These are phyloP conservation scores for Peromyscus maniculatus DNA, from an alignment of 2,113 vertebrate species.

Conservation along the genomic window DNA sequence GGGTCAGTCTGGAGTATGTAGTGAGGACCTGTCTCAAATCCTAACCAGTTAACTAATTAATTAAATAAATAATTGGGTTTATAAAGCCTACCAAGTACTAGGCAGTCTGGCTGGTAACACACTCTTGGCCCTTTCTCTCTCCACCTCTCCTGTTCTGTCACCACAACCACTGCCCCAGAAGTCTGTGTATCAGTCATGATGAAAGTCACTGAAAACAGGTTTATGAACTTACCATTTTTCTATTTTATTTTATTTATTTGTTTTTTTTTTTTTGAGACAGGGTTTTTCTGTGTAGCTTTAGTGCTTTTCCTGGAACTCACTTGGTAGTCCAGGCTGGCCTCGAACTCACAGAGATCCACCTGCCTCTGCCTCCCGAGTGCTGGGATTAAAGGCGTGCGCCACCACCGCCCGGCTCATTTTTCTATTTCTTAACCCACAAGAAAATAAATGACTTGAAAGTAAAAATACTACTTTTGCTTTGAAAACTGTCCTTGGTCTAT, in stretches of 20 bases:
- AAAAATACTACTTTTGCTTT: slow-evolving; percentile 35
- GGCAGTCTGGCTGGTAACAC: neutral
- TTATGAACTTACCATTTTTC: neutral
- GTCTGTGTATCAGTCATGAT: neutral
- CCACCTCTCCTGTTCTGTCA: too few relatives aligned
- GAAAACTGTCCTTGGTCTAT: slow-evolving; percentile 40
- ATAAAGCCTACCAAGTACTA: neutral
- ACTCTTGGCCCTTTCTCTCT: neutral
- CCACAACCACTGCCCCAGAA: neutral
- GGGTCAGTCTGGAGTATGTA: neutral
- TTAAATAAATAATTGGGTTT: neutral
- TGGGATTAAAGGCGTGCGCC: too few relatives aligned
- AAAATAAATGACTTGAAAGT: slow-evolving; percentile 50
- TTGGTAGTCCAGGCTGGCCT: too few relatives aligned
- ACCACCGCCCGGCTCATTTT: neutral
- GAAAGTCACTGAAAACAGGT: slow-evolving; percentile 12
- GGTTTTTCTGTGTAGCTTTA: too few relatives aligned
- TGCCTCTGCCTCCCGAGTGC: too few relatives aligned
- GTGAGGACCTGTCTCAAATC: neutral
- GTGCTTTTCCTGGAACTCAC: too few relatives aligned
- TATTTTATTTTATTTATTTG: neutral
- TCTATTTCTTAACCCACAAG: neutral
- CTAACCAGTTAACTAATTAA: neutral
- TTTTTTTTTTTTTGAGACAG: too few relatives aligned
- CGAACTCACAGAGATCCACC: too few relatives aligned